A percentile compares a stretch with the other conserved stretches of the same genome.
These are phyloP conservation scores for Cyclopterus lumpus DNA, from an alignment of 2,797 vertebrate genomes.

Conservation along the genomic window DNA sequence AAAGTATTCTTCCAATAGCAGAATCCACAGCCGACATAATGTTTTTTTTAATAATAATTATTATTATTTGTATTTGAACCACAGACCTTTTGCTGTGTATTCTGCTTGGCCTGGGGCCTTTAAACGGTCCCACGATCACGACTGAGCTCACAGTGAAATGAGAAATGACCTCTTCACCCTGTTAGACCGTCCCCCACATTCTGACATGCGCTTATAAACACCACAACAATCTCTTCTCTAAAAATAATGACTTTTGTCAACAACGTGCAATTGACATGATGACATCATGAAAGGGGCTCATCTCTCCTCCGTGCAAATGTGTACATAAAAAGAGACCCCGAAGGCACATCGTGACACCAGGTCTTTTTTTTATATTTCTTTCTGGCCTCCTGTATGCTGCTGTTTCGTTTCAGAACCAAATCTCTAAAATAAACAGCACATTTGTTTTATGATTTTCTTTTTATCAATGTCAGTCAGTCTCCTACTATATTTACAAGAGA, in stretches of 20 bases:
- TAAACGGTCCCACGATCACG: conserved; percentile 23
- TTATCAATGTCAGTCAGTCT: neutral
- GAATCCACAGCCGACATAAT: neutral
- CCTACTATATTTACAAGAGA: neutral
- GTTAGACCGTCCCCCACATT: conserved; percentile 38
- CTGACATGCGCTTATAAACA: conserved; percentile 30
- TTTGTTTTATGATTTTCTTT: neutral
- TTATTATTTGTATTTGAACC: neutral
- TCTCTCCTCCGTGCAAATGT: neutral
- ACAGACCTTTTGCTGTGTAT: neutral
- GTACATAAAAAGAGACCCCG: neutral
- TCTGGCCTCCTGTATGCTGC: neutral
- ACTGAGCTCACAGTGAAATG: conserved; percentile 41
- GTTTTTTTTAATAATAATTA: neutral
- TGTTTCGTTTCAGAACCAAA: neutral
- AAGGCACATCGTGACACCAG: neutral
- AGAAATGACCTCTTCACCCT: conserved; percentile 63
- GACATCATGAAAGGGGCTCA: neutral
- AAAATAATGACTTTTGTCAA: neutral
- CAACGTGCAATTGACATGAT: neutral
- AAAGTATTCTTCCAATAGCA: neutral
- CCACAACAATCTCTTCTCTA: neutral
- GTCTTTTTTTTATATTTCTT: neutral
- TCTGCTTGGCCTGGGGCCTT: no score
- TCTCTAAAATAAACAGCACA: neutral